These are phyloP conservation scores for Motacilla alba DNA, from an alignment of 2,113 vertebrate genomes.

Conservation along the genomic window DNA sequence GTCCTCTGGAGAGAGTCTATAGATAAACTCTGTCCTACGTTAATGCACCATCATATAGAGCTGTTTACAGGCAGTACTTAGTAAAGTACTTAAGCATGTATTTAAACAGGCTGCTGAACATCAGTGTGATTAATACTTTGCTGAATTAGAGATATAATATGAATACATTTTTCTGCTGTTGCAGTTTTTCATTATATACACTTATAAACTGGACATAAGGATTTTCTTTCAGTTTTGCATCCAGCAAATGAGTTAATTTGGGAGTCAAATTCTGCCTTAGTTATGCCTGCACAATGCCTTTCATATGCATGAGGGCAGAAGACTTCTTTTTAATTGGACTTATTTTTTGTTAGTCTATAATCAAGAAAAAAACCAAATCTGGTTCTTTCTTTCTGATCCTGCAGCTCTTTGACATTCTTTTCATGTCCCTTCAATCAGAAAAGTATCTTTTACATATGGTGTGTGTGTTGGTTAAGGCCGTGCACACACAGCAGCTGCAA, in stretches of 20 bases:
- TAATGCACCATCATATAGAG: slow-evolving; percentile 16
- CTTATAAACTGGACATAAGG: slow-evolving; percentile 21
- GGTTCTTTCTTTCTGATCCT: background rate
- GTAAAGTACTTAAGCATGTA: slow-evolving; percentile 42
- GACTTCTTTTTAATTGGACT: slow-evolving; percentile 22
- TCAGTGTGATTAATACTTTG: slow-evolving; percentile 43
- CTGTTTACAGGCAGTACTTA: slow-evolving; percentile 38
- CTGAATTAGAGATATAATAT: slow-evolving; percentile 35
- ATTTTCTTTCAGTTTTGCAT: slow-evolving; percentile 27
- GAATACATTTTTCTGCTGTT: slow-evolving; percentile 42
- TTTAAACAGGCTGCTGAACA: slow-evolving; percentile 58
- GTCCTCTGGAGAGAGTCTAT: background rate
- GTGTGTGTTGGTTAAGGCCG: background rate
- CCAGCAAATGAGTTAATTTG: slow-evolving; percentile 39
- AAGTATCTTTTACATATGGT: background rate
- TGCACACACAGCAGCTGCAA: background rate
- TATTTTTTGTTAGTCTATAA: background rate
- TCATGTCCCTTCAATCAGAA: background rate
- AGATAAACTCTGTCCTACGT: slow-evolving; percentile 6
- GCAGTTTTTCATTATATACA: slow-evolving; percentile 36
- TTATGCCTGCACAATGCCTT: background rate
- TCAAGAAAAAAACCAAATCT: background rate
- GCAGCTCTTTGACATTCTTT: background rate
- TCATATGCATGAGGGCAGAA: slow-evolving; percentile 3
- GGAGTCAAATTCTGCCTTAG: slow-evolving; percentile 35